Conservation (phyloP, 2,797 vertebrate genomes). For the Molossus molossus region DNA sequence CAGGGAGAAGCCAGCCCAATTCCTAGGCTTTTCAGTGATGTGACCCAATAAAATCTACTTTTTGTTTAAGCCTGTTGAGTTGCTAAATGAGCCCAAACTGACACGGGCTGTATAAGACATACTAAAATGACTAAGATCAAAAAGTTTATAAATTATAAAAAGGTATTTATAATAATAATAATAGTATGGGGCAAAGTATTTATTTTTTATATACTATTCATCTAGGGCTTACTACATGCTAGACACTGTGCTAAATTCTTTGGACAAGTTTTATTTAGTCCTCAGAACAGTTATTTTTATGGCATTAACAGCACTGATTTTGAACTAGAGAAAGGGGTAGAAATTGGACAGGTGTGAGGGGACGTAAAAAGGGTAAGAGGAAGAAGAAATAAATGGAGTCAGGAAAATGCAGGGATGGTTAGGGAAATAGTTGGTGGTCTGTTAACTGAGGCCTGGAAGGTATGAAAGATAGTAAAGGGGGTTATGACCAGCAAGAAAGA, state of each 20-base stretch:
- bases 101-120: neutral
- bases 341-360: neutral
- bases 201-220: constrained; percentile 13
- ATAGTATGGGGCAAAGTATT: neutral
- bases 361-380: neutral
- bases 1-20: neutral
- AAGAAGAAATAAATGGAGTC: neutral
- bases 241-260: neutral
- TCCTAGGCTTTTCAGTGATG: neutral
- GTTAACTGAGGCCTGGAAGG: neutral
- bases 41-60: neutral
- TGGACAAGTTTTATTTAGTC: neutral
- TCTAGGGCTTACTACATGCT: neutral
- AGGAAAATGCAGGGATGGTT: neutral
- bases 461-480: neutral
- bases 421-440: neutral
- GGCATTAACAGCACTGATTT: neutral
- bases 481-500: neutral
- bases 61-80: constrained; percentile 1
- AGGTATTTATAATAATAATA: constrained; percentile 27
- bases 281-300: constrained; percentile 38
- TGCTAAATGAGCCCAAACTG: neutral
- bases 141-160: constrained; percentile 39
- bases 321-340: constrained; percentile 19
- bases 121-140: neutral